These are phyloP conservation scores for Psittacula derbiana DNA, from an alignment of 2,797 vertebrate species.

Conservation along the genomic window DNA sequence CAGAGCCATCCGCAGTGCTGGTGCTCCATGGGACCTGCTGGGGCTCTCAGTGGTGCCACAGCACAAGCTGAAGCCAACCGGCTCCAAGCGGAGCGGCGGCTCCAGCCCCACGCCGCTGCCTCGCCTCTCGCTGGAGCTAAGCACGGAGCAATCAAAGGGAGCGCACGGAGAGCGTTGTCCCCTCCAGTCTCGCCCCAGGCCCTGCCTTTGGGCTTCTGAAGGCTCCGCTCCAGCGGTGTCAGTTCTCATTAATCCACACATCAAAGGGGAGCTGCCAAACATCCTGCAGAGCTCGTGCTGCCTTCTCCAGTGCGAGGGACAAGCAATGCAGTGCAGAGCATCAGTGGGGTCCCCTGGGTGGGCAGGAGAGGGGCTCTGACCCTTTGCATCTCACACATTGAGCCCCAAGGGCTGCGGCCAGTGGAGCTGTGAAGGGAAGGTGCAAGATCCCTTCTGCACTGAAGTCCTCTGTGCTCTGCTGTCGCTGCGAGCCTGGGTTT, in stretches of 20 bases:
- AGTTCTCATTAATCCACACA: background rate
- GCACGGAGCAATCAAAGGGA: background rate
- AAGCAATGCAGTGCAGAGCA: background rate
- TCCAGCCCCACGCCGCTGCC: accelerated
- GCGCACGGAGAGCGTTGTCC: background rate
- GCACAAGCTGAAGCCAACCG: accelerated
- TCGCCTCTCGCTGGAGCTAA: background rate
- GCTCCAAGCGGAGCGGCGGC: background rate
- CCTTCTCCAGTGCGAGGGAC: background rate
- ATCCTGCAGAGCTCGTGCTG: background rate
- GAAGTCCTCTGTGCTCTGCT: background rate
- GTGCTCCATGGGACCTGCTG: accelerated
- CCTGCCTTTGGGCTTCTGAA: constrained; percentile 34
- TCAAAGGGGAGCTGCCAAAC: constrained; percentile 27
- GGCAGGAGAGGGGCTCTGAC: accelerated
- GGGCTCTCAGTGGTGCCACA: accelerated
- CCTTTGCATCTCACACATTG: accelerated
- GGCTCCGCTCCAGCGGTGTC: background rate
- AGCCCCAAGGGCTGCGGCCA: accelerated
- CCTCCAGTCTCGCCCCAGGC: background rate
- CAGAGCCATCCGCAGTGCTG: accelerated
- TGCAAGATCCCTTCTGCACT: background rate
- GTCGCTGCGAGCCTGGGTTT: accelerated
- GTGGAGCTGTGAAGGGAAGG: accelerated
- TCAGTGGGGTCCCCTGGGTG: accelerated